Evolutionary conservation across 2,888 invertebrate species (phyloP), one percentile per base, ranked within the genome.

Genomic region (Parnassius orleans): DNA sequence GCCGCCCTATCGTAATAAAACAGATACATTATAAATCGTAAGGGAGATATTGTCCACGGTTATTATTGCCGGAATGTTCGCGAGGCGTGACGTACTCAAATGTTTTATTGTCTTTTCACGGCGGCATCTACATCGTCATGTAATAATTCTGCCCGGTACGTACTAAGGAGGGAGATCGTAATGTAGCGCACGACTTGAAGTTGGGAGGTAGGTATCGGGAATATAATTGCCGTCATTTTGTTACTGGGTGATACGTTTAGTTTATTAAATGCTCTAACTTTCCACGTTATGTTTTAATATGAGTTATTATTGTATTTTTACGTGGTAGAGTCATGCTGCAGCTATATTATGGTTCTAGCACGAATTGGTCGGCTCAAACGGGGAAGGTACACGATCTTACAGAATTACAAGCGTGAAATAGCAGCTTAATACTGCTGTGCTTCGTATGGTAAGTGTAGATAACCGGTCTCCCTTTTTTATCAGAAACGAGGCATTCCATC

Each of bases 101-200:
- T 78, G 68, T 86, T 87, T 87, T 87, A 87, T 86, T 86, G 86
- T 83, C 77, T 77, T 84, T 86, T 86, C 81, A 86, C 82, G 83
- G 71, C 73, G 76, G 68, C 77, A 80, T 83, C 79, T 79, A 77
- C 81, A 83, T 83, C 79, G 78, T 78, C 71, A 75, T 79, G 80
- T 82, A 83, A 84, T 85, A 77, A 81, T 84, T 83, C 56, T 65
- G 53, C 58, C 65, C 47, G 48, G 42, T 51, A n/a, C 10, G 52
- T 0, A 43, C 43, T 5, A 3, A 10, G 44, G 51, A 9, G 50
- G 43, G 19, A 9, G 14, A 14, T 44, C 43, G 43, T 50, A 24
- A 19, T 43, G 60, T 60, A 54, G 54, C 50, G 19, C 14, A 42
- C 41, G 33, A 54, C 60, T 50, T 33, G 33, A 33, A 33, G 33